phyloP scores from a whole-genome alignment of 2,888 invertebrate genomes.

The Drosophila acutilabella region DNA sequence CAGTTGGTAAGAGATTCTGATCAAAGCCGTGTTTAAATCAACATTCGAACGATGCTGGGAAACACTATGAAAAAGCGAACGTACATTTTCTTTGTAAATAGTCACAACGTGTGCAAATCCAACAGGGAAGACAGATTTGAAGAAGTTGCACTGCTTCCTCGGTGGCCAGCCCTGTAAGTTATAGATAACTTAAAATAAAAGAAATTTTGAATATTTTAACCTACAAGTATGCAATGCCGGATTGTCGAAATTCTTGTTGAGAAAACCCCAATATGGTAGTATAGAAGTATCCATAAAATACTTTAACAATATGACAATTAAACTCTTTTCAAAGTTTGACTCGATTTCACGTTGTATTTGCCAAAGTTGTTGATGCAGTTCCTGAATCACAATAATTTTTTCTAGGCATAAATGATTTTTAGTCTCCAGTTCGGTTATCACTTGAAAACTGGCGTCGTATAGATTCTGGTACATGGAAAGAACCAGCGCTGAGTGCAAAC shows the following conservation, averaged over 20 bases:
- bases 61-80: conserved; percentile 36
- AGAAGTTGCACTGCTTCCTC: conserved; percentile 32
- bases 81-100: conserved; percentile 39
- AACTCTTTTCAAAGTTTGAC: conserved; percentile 47
- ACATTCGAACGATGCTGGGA: conserved; percentile 45
- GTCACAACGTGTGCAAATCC: conserved; percentile 59
- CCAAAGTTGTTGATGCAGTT: conserved; percentile 61
- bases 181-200: too few species aligned
- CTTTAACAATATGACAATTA: conserved; percentile 54
- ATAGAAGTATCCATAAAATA: conserved; percentile 58
- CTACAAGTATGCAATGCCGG: conserved; percentile 25
- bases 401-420: neutral
- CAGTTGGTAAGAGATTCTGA: conserved; percentile 53
- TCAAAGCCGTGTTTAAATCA: conserved; percentile 41
- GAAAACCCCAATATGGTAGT: conserved; percentile 62
- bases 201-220: neutral
- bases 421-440: conserved; percentile 22
- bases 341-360: conserved; percentile 51
- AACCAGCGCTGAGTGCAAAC: conserved; percentile 39
- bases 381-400: conserved; percentile 39
- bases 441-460: neutral
- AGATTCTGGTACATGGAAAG: conserved; percentile 39
- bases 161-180: conserved; percentile 30
- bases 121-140: conserved; percentile 44
- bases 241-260: neutral